Conservation (phyloP, 2,797 vertebrate species). For the Myotis findleyi region DNA sequence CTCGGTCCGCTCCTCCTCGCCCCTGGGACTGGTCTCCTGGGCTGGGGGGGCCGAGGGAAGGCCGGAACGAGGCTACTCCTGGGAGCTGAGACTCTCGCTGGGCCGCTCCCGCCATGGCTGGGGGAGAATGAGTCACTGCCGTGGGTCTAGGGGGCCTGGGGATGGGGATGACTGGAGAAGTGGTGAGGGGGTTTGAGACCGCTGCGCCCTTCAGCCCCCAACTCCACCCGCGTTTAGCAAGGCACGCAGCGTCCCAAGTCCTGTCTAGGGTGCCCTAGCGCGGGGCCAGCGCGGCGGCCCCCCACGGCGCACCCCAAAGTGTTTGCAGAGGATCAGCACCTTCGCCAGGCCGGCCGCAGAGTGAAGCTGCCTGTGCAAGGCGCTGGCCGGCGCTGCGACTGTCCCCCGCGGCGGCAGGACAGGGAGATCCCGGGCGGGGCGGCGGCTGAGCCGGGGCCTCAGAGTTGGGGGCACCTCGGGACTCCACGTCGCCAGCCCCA, state of each 20-base stretch:
- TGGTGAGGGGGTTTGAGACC: neutral
- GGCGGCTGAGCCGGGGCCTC: neutral
- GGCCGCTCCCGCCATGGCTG: neutral
- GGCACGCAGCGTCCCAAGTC: neutral
- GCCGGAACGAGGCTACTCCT: neutral
- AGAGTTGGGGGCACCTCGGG: neutral
- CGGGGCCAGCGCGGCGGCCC: neutral
- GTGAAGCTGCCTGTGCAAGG: neutral
- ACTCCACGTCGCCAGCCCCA: neutral
- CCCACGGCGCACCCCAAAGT: neutral
- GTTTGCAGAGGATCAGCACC: neutral
- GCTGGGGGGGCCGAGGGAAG: neutral
- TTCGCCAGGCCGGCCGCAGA: accelerated
- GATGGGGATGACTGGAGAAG: no score
- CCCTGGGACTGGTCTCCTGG: accelerated
- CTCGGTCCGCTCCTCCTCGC: neutral
- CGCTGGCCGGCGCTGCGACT: neutral
- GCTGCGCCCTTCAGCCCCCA: no score
- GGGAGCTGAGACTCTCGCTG: neutral
- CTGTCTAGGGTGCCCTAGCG: neutral
- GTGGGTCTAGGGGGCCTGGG: neutral
- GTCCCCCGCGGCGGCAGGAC: neutral
- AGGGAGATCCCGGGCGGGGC: neutral
- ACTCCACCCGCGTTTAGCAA: neutral
- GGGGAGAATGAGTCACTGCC: neutral